Evolutionary conservation across 1,140 invertebrate genomes (phyloP).

Genomic region (Drosophila sulfurigaster): DNA sequence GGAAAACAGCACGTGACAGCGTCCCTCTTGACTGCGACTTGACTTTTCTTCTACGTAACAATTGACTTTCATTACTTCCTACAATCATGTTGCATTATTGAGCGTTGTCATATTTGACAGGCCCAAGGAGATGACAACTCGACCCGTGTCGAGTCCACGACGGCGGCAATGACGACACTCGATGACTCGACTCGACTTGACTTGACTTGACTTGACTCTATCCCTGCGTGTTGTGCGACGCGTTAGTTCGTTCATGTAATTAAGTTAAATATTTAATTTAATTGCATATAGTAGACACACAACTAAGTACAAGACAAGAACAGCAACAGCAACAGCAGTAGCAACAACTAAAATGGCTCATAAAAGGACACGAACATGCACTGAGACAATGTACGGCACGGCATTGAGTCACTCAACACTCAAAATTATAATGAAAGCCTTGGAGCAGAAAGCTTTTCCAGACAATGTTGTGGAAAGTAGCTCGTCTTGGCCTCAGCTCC

Average conservation of each 20-base stretch:
- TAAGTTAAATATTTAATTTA: constrained; percentile 84
- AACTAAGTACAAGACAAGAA: constrained; percentile 30
- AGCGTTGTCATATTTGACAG: constrained; percentile 77
- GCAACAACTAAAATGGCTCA: constrained; percentile 44
- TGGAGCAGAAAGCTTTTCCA: constrained; percentile 37
- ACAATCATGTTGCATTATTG: constrained; percentile 82
- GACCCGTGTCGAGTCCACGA: background rate
- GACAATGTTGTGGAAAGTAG: constrained; percentile 6
- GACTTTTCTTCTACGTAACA: constrained; percentile 53
- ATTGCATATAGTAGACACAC: constrained; percentile 74
- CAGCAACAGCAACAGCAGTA: constrained; percentile 6
- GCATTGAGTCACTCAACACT: constrained; percentile 52
- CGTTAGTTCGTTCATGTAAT: constrained; percentile 76
- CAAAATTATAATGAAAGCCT: constrained; percentile 76
- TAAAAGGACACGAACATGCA: constrained; percentile 76
- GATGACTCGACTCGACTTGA: constrained; percentile 11
- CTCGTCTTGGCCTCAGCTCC: constrained; percentile 29
- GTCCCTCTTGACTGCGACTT: constrained; percentile 17
- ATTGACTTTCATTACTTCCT: constrained; percentile 82
- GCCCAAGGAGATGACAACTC: constrained; percentile 48
- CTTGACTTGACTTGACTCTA: constrained; percentile 8
- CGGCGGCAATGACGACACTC: constrained; percentile 4
- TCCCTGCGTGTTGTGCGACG: constrained; percentile 58
- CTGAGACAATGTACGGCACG: constrained; percentile 64
- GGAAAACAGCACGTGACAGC: constrained; percentile 31